Conservation (phyloP, 2,113 vertebrate species). For the Cricetomys ansorgei region DNA sequence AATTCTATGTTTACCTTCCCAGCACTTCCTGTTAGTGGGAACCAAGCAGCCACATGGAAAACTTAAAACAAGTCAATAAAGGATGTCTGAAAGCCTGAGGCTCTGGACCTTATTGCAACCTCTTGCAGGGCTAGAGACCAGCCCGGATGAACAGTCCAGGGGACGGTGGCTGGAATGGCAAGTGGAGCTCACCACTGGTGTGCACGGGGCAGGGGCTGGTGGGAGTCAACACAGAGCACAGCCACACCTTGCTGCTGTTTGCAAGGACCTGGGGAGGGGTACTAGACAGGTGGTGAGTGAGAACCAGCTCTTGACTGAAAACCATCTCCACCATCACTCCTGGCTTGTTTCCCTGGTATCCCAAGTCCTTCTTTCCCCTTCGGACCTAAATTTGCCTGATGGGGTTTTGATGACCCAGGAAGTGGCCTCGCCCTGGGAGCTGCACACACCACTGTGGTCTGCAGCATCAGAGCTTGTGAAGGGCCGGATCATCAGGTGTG, state of each 20-base stretch:
- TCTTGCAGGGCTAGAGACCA: background rate
- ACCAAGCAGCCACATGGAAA: background rate
- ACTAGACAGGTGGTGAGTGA: too few relatives aligned
- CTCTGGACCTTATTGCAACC: accelerated
- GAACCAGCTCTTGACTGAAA: background rate
- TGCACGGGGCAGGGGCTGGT: background rate
- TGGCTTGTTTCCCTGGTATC: background rate
- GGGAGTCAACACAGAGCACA: background rate
- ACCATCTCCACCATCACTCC: too few relatives aligned
- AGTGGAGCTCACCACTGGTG: accelerated
- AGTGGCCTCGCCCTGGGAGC: background rate
- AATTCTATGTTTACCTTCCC: too few relatives aligned
- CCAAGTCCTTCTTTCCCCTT: background rate
- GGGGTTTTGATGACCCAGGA: background rate
- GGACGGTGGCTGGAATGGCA: background rate
- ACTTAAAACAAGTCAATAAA: background rate
- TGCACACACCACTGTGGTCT: background rate
- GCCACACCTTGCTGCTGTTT: background rate
- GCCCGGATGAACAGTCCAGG: accelerated
- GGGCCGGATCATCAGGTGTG: accelerated
- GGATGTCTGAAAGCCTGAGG: too few relatives aligned
- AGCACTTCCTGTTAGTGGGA: background rate
- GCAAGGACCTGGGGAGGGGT: background rate
- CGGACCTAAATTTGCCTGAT: background rate
- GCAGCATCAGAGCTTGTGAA: background rate